A percentile compares a stretch with the other conserved stretches of the same genome.
Conservation (phyloP, 2,113 vertebrate genomes). For the Menidia beryllina region DNA sequence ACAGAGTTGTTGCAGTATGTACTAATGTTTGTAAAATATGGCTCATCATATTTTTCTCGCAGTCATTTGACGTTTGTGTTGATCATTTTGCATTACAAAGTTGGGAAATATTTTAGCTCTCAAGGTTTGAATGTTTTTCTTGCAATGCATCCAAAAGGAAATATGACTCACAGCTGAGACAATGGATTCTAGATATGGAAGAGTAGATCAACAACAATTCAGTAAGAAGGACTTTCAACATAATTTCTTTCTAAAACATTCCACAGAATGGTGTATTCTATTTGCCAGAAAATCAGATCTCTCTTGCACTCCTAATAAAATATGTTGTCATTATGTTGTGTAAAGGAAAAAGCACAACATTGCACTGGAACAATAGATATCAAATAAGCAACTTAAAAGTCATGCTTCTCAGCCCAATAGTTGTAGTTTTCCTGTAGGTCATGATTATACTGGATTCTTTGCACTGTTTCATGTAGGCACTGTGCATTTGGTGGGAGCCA, state of each 20-base stretch:
- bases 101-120: constrained; percentile 26
- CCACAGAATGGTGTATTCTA: background rate
- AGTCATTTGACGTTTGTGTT: background rate
- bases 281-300: background rate
- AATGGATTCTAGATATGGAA: constrained; percentile 17
- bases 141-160: constrained; percentile 9
- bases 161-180: constrained; percentile 31
- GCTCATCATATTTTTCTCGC: background rate
- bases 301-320: background rate
- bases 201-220: constrained; percentile 32
- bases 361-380: background rate
- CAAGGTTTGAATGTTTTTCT: background rate
- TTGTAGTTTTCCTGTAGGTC: constrained; percentile 42
- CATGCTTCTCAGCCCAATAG: constrained; percentile 8
- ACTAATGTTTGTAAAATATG: background rate
- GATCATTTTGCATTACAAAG: constrained; percentile 4
- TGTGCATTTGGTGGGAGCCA: constrained; percentile 56
- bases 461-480: constrained; percentile 49
- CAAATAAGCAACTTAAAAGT: constrained; percentile 7
- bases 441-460: constrained; percentile 19
- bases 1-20: background rate
- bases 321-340: background rate
- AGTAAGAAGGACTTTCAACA: constrained; percentile 9
- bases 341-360: constrained; percentile 1
- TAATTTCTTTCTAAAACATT: background rate